These are phyloP conservation scores for Zoanthus gigantus DNA, from an alignment of 92 coral and sea anemone species.

Conservation along the genomic window DNA sequence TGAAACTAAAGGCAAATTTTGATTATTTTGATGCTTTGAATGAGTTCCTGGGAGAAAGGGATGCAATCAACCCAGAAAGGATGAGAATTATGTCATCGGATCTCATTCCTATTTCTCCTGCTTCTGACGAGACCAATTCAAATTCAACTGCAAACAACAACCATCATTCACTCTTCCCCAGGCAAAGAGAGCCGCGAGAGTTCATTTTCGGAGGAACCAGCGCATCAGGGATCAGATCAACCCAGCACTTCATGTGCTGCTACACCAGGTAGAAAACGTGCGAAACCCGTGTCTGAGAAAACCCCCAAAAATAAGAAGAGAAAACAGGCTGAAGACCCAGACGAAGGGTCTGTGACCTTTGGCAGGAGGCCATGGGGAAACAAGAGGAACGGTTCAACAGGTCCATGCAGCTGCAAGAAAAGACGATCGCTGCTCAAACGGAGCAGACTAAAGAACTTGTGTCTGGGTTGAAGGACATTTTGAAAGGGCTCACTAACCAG, in stretches of 20 bases:
- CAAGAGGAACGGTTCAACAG: slow-evolving; percentile 35
- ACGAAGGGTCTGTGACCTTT: slow-evolving; percentile 12
- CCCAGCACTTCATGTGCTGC: slow-evolving; percentile 13
- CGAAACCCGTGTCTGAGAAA: background rate
- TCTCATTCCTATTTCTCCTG: slow-evolving; percentile 14
- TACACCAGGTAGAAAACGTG: slow-evolving; percentile 8
- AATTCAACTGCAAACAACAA: slow-evolving; percentile 16
- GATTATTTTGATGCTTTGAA: slow-evolving; percentile 45
- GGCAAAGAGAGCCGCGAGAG: slow-evolving; percentile 34
- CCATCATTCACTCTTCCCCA: slow-evolving; percentile 23
- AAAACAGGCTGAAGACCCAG: slow-evolving; percentile 6
- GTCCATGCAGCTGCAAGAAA: slow-evolving; percentile 43
- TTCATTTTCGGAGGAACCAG: slow-evolving; percentile 22
- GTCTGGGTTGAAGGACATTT: slow-evolving; percentile 40
- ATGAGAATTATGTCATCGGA: slow-evolving; percentile 54
- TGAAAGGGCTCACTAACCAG: slow-evolving; percentile 37
- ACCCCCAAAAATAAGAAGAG: slow-evolving; percentile 16
- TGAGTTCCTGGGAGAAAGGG: slow-evolving; percentile 60
- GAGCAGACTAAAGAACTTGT: slow-evolving; percentile 44
- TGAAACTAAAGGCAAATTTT: slow-evolving; percentile 46
- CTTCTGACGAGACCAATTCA: slow-evolving; percentile 29
- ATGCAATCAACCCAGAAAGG: slow-evolving; percentile 61
- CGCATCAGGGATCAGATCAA: slow-evolving; percentile 26
- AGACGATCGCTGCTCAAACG: slow-evolving; percentile 39
- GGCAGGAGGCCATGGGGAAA: slow-evolving; percentile 36